These are phyloP conservation scores for Epinotia nisella DNA, from an alignment of 2,888 invertebrate genomes.

Conservation along the genomic window DNA sequence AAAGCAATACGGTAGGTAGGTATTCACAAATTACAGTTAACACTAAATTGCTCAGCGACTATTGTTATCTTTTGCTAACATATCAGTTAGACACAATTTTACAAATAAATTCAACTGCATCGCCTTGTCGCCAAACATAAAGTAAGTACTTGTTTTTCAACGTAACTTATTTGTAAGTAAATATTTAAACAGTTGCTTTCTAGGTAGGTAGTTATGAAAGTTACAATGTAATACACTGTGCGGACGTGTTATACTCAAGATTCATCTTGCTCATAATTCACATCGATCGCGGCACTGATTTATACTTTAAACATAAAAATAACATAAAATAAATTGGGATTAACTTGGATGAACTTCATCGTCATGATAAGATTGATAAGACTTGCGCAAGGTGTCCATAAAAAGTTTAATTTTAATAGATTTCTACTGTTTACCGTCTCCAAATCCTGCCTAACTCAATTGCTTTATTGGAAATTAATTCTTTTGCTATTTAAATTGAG, in stretches of 20 bases:
- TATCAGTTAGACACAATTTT: background rate
- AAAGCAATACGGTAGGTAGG: background rate
- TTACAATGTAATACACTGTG: background rate
- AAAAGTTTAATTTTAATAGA: slow-evolving; percentile 38
- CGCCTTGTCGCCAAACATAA: no score
- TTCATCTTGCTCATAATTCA: background rate
- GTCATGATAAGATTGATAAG: slow-evolving; percentile 20
- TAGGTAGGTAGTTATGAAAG: background rate
- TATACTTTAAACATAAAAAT: background rate
- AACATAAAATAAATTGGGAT: slow-evolving; percentile 26
- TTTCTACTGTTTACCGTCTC: background rate
- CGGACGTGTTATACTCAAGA: background rate
- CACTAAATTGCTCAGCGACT: background rate
- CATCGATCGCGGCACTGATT: background rate
- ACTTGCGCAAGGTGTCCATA: slow-evolving; percentile 16
- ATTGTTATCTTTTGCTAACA: background rate
- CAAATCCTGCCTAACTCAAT: background rate
- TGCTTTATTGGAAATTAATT: background rate
- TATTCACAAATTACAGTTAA: background rate
- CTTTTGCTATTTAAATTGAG: background rate
- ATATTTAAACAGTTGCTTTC: background rate
- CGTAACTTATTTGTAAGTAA: no score
- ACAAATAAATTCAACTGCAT: no score
- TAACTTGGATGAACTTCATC: slow-evolving; percentile 23
- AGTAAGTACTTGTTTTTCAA: no score